These are phyloP conservation scores for Pelmatolapia mariae DNA, from an alignment of 2,113 vertebrate species.

Conservation along the genomic window DNA sequence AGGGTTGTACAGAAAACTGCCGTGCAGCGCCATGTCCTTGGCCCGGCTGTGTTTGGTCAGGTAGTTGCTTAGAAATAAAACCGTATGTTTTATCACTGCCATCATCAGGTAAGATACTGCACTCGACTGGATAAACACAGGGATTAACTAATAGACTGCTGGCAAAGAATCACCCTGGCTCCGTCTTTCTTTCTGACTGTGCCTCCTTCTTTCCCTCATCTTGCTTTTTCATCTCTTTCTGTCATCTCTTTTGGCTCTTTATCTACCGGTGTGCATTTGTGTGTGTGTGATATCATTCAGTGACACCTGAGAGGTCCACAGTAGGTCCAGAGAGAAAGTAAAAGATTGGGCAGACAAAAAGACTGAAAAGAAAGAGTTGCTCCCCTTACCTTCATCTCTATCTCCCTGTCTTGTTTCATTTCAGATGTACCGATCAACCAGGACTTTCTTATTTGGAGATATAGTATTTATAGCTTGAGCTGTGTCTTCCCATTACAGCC, in stretches of 20 bases:
- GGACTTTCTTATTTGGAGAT: background rate
- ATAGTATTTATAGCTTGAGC: constrained; percentile 3
- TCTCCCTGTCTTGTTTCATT: background rate
- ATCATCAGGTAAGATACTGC: constrained; percentile 65
- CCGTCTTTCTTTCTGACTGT: background rate
- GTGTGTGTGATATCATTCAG: background rate
- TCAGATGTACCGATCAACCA: background rate
- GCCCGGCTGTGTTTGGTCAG: constrained; percentile 50
- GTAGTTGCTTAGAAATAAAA: constrained; percentile 60
- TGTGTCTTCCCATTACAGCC: background rate
- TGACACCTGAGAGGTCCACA: background rate
- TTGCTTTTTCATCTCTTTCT: background rate
- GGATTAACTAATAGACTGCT: constrained; percentile 68
- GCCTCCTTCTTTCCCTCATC: background rate
- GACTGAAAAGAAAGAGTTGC: background rate
- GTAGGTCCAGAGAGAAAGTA: background rate
- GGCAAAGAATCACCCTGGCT: constrained; percentile 33
- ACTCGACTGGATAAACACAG: constrained; percentile 65
- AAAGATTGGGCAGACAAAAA: background rate
- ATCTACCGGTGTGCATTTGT: background rate
- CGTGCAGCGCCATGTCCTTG: background rate
- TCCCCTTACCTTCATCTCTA: background rate
- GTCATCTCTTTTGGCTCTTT: background rate
- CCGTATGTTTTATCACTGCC: constrained; percentile 35
- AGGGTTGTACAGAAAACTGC: background rate